These are phyloP conservation scores for Eublepharis macularius DNA, from an alignment of 2,113 vertebrate genomes.

Conservation along the genomic window DNA sequence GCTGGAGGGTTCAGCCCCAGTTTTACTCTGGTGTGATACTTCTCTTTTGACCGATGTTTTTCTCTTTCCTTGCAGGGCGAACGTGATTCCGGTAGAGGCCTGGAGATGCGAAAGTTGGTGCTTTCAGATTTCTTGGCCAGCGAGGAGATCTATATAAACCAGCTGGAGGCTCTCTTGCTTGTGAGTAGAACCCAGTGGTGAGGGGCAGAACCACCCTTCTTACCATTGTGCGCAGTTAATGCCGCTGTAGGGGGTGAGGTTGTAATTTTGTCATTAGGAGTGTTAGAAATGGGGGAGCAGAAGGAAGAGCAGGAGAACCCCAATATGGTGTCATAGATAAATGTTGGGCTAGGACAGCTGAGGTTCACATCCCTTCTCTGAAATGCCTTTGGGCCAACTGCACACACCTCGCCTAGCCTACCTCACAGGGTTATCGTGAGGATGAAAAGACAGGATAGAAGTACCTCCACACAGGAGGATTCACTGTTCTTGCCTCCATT, in stretches of 20 bases:
- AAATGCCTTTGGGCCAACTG: too few species aligned
- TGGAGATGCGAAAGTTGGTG: constrained; percentile 98
- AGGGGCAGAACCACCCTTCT: background rate
- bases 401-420: too few species aligned
- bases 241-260: background rate
- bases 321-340: too few species aligned
- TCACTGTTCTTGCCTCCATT: too few species aligned
- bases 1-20: background rate
- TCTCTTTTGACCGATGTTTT: background rate
- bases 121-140: constrained; percentile 95
- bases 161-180: constrained; percentile 93
- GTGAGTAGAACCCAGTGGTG: constrained; percentile 72
- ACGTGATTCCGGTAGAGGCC: constrained; percentile 86
- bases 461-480: too few species aligned
- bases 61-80: constrained; percentile 76
- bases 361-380: too few species aligned
- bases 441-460: too few species aligned
- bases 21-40: background rate
- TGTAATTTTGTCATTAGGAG: background rate
- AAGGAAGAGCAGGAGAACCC: background rate
- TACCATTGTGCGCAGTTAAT: background rate
- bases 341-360: too few species aligned
- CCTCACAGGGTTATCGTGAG: too few species aligned
- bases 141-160: constrained; percentile 98
- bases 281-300: background rate